Evolutionary conservation across 2,888 invertebrate species (phyloP).

Genomic region (Troilus luridus): DNA sequence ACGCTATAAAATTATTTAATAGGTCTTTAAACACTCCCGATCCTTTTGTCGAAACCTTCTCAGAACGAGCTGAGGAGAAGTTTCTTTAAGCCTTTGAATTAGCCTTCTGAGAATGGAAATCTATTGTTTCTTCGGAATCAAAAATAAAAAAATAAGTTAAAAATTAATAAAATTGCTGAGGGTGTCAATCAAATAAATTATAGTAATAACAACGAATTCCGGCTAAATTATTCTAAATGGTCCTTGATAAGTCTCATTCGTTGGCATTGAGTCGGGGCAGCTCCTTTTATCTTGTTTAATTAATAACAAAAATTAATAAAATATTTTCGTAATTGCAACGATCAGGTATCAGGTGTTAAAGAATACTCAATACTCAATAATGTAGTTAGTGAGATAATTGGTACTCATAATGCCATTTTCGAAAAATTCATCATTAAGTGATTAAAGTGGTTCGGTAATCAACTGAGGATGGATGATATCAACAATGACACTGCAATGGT

Average conservation of each 20-base stretch:
- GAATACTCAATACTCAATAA: no score
- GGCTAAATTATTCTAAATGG: neutral
- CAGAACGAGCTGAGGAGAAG: neutral
- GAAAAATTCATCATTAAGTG: no score
- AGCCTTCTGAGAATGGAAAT: conserved; percentile 4
- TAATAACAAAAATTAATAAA: no score
- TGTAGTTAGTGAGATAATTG: no score
- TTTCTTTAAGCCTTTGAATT: neutral
- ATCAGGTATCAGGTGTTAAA: no score
- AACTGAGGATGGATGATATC: no score
- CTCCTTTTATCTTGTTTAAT: neutral
- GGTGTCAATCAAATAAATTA: conserved; percentile 2
- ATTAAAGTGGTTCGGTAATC: no score
- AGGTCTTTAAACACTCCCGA: neutral
- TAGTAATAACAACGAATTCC: neutral
- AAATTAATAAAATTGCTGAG: neutral
- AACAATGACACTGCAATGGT: no score
- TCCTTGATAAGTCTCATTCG: neutral
- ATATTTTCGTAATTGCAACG: no score
- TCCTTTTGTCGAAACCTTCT: conserved; percentile 4
- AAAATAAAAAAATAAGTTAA: neutral
- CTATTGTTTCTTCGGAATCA: conserved; percentile 4
- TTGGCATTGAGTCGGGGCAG: neutral
- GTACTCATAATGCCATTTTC: no score
- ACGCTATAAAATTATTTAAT: conserved; percentile 6